Base-by-base conservation (phyloP, 2,888 invertebrate genomes). In the Portevinia maculata region DNA sequence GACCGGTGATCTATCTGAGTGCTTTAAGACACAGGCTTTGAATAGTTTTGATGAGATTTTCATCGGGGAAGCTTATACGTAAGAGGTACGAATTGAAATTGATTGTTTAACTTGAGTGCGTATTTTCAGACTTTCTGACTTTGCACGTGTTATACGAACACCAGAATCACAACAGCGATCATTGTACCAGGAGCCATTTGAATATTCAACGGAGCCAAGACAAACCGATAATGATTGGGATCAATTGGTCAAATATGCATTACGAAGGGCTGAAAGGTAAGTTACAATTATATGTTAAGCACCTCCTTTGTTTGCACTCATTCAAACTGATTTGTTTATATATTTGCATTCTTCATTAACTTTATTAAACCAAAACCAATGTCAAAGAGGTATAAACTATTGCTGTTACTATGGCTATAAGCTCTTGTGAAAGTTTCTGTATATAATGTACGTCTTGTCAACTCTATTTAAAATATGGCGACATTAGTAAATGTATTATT, bases 161-260 rank as follows among this genome's bases (percentile, higher is more conserved):
- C 93, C 94, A 0, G 93, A 94, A 73, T 92, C 93, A 0, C 94
- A 96, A 87, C 93, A 96, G 4, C 91, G 95, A 17, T 94, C 94
- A 1, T 89, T 96, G 13, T 89, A 92, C n/a, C 92, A 93, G 32
- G 95, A 96, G 86, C 94, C 95, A 0, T 95, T 94, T 85, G 95
- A 96, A 88, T 94, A 94, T 87, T 94, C 95, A 8, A 93, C 94
- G 9, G 92, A 94, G 85, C 93, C 95, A 0, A 92, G 95, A 65
- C 92, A 94, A 28, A 93, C 94, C 11, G 96, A 96, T 85, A 93
- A 94, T 0, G 96, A 96, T 88, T 96, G 96, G 96, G 96, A 96
- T 87, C 93, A 94, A 39, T 91, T 96, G 30, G 93, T 96, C 62
- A 96, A 96, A 90, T 96, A 94, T 87, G 94, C 94, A 17, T 91